Base-by-base conservation (phyloP, 2,888 invertebrate genomes). In the Stenoptilia bipunctidactyla region DNA sequence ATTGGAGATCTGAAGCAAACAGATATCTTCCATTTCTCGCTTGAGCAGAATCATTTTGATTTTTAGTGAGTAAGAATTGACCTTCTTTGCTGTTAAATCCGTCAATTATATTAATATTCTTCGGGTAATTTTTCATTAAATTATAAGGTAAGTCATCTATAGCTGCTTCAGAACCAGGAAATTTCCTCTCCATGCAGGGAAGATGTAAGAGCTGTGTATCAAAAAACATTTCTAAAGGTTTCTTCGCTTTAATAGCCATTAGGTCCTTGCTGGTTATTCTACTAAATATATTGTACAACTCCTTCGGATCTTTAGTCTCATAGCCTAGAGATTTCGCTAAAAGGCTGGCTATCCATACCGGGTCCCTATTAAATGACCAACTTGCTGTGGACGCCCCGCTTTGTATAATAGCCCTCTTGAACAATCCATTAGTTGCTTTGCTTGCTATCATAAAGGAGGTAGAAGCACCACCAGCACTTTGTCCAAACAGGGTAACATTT, bases 401-500 rank as follows among this genome's bases (percentile, higher is more conserved):
- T 45, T 80, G 80, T 9, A 75, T 44, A 15, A 83, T 82, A 1
- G 62, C 77, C 58, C 56, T 72, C 5, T 73, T 56, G 44, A 77
- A 79, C 8, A 83, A 50, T 1, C 72, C 79, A 36, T 64, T 49
- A 1, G 77, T 66, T 10, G 55, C 50, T 20, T 70, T 50, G 50
- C 71, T 77, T 5, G 67, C 64, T 41, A 75, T 20, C 9, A 82
- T 47, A 13, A 77, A 40, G 0, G 80, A 68, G 1, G 54, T 46
- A 0, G 79, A 79, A 0, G 67, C 58, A 1, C 58, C 79, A 14
- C 82, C 82, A 38, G 82, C 82, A 39, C 82, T 82, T 53, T 79
- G 74, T 3, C 82, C 82, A 46, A 83, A 82, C 3, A 79, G n/a
- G 0, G 82, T 82, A 1, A 83, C 48, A 52, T 77, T 75, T 27